phyloP scores from a whole-genome alignment of 2,113 vertebrate genomes.

The Mastomys coucha region DNA sequence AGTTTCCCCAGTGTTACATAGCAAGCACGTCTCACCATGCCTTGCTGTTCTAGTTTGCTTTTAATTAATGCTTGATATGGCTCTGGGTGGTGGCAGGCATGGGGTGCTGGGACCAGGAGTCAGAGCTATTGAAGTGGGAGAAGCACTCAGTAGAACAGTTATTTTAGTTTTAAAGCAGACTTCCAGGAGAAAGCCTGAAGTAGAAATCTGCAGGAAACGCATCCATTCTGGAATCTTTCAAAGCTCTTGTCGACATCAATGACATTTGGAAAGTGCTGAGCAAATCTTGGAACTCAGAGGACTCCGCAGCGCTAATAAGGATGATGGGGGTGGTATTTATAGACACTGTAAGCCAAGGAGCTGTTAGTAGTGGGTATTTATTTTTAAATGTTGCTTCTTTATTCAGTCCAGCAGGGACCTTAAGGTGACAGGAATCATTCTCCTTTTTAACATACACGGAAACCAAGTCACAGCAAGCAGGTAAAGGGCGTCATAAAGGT shows the following conservation, averaged over 20 bases:
- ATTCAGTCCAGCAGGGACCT: not conserved
- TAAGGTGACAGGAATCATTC: not conserved
- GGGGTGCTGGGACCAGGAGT: not conserved
- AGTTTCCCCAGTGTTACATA: not conserved
- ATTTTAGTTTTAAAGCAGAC: slow-evolving; percentile 39
- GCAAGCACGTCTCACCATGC: not conserved
- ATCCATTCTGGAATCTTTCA: slow-evolving; percentile 32
- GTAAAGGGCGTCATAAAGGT: not conserved
- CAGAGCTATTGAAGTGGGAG: slow-evolving; percentile 6
- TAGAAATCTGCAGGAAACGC: slow-evolving; percentile 44
- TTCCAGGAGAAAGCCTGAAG: slow-evolving; percentile 11
- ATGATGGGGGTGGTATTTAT: not conserved
- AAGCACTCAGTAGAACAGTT: not conserved
- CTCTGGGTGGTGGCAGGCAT: slow-evolving; percentile 1
- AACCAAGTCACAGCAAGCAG: not conserved
- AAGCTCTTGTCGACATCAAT: slow-evolving; percentile 9
- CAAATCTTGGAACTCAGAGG: not conserved
- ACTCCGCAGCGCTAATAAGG: accelerated
- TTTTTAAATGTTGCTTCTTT: slow-evolving; percentile 14
- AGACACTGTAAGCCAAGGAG: not conserved
- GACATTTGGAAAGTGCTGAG: slow-evolving; percentile 57
- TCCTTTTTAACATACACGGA: slow-evolving; percentile 14
- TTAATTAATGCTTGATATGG: slow-evolving; percentile 79
- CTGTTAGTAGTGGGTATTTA: not conserved
- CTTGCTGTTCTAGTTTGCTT: slow-evolving; percentile 71